phyloP scores from a whole-genome alignment of 1,140 invertebrate species.

The Sarcophaga bullata region DNA sequence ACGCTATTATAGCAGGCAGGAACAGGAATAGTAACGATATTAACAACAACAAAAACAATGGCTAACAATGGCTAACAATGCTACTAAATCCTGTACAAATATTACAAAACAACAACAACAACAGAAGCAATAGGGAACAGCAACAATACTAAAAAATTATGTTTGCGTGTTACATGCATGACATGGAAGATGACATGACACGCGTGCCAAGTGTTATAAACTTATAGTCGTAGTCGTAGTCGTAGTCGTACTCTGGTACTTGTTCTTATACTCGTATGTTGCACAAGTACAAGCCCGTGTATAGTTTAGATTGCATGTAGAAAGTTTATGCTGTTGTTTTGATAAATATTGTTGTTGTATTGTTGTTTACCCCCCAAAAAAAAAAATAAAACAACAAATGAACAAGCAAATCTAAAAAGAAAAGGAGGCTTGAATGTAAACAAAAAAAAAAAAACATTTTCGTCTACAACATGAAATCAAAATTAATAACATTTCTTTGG shows the following conservation, averaged over 20 bases:
- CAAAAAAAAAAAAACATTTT: too few relatives aligned
- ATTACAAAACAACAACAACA: not conserved
- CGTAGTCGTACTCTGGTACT: not conserved
- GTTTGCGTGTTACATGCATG: constrained; percentile 23
- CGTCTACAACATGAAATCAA: too few relatives aligned
- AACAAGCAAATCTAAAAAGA: too few relatives aligned
- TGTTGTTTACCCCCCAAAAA: too few relatives aligned
- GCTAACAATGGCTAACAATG: too few relatives aligned
- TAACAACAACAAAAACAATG: too few relatives aligned
- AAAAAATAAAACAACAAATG: too few relatives aligned
- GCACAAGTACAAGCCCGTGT: not conserved
- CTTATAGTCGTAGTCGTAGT: not conserved
- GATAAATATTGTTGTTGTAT: not conserved
- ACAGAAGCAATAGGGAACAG: not conserved
- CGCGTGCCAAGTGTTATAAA: constrained; percentile 14
- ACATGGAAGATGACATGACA: constrained; percentile 13
- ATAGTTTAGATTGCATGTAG: too few relatives aligned
- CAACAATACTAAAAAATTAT: not conserved
- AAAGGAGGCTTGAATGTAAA: too few relatives aligned
- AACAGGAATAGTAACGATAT: not conserved
- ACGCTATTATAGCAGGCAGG: not conserved
- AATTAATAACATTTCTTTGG: too few relatives aligned
- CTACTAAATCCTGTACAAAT: not conserved
- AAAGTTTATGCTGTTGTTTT: too few relatives aligned
- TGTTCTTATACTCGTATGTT: not conserved